Percentiles rank a stretch among this genome's conserved stretches.
Conservation (phyloP, 2,888 invertebrate genomes). For the Chelonus formosanus region DNA sequence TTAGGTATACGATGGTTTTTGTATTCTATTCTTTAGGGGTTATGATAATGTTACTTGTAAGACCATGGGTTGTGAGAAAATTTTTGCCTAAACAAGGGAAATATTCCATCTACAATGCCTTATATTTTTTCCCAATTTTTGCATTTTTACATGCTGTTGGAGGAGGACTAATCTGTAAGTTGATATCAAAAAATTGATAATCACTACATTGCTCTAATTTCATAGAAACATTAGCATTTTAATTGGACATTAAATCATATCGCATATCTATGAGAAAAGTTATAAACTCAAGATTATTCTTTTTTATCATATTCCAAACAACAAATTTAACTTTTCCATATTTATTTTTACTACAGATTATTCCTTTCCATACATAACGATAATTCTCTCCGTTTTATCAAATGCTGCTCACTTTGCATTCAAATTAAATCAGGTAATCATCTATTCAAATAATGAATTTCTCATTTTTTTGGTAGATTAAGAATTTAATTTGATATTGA, state of each 20-base stretch:
- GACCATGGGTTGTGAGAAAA: conserved; percentile 78
- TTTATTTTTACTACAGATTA: conserved; percentile 77
- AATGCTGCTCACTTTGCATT: conserved; percentile 92
- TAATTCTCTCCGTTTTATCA: conserved; percentile 90
- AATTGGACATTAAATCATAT: no score
- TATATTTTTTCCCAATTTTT: conserved; percentile 92
- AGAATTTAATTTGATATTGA: neutral
- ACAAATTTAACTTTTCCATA: conserved; percentile 15
- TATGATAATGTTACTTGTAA: conserved; percentile 78
- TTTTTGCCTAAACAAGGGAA: conserved; percentile 75
- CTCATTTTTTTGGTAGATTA: conserved; percentile 15
- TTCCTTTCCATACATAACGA: conserved; percentile 91
- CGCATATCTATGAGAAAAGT: no score
- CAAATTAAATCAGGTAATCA: conserved; percentile 78
- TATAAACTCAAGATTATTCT: neutral
- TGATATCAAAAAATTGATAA: conserved; percentile 18
- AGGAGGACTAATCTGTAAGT: conserved; percentile 91
- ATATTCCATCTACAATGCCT: conserved; percentile 89
- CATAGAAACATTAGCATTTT: no score
- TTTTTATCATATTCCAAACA: conserved; percentile 14
- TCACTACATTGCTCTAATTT: no score
- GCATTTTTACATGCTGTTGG: conserved; percentile 87
- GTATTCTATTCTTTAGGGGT: conserved; percentile 88
- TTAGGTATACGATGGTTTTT: conserved; percentile 90
- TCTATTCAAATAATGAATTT: conserved; percentile 16